A percentile compares a stretch with the other conserved stretches of the same genome.
phyloP scores from a whole-genome alignment of 2,888 invertebrate genomes.

The Smittia sp. region DNA sequence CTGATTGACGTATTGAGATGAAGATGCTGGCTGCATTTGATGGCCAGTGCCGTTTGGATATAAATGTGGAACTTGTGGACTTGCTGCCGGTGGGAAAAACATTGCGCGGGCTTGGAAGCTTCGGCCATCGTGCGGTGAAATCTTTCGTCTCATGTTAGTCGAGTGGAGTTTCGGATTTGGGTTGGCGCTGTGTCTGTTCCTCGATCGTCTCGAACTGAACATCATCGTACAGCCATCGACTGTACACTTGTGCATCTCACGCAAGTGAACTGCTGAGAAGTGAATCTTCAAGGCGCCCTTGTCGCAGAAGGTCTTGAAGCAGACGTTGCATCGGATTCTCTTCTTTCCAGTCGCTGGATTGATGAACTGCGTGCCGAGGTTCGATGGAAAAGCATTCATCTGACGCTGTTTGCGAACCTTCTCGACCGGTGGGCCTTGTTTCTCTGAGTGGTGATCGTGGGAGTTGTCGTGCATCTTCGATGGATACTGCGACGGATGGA shows the following conservation, averaged over 20 bases:
- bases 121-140: constrained; percentile 89
- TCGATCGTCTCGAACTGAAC: constrained; percentile 91
- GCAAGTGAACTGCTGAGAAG: constrained; percentile 94
- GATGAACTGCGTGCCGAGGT: constrained; percentile 80
- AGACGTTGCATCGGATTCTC: constrained; percentile 94
- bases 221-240: constrained; percentile 98
- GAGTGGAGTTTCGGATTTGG: constrained; percentile 96
- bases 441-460: constrained; percentile 54
- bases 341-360: constrained; percentile 92
- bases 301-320: constrained; percentile 97
- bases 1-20: constrained; percentile 41
- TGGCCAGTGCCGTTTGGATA: constrained; percentile 73
- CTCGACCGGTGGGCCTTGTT: constrained; percentile 62
- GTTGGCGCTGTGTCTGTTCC: constrained; percentile 95
- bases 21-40: constrained; percentile 51
- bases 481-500: constrained; percentile 28
- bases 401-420: constrained; percentile 54
- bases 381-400: constrained; percentile 70
- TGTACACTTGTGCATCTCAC: constrained; percentile 99
- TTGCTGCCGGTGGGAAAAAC: constrained; percentile 62
- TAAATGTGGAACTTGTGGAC: constrained; percentile 64
- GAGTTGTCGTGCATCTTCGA: constrained; percentile 49
- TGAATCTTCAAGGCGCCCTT: constrained; percentile 98
- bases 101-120: constrained; percentile 78
- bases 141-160: constrained; percentile 88